Evolutionary conservation across 2,113 vertebrate species (phyloP).

Genomic region (Salvelinus alpinus): DNA sequence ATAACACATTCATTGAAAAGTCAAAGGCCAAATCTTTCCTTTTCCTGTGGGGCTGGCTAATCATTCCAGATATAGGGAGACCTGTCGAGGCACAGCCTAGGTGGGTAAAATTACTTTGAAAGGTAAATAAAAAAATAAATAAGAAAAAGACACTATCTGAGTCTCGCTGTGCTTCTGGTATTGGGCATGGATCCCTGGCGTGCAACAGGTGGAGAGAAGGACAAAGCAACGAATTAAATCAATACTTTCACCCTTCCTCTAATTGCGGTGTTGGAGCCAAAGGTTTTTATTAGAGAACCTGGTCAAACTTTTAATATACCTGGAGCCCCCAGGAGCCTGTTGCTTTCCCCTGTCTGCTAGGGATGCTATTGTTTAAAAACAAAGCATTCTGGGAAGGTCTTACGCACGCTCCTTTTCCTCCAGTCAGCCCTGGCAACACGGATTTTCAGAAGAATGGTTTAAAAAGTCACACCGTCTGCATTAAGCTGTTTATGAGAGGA

Average conservation of each 20-base stretch:
- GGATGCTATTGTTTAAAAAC: slow-evolving; percentile 48
- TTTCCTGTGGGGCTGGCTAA: not conserved
- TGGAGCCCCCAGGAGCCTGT: slow-evolving; percentile 52
- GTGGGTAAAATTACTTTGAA: not conserved
- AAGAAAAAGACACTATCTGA: too few species aligned
- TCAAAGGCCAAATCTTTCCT: too few species aligned
- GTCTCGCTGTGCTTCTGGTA: slow-evolving; percentile 38
- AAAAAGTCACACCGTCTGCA: slow-evolving; percentile 72
- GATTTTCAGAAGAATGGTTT: slow-evolving; percentile 60
- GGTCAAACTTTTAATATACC: slow-evolving; percentile 76
- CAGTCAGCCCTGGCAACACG: slow-evolving; percentile 43
- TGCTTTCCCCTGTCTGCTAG: slow-evolving; percentile 33
- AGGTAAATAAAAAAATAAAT: slow-evolving; percentile 10
- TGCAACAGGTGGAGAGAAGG: slow-evolving; percentile 61
- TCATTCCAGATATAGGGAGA: not conserved
- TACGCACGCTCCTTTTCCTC: slow-evolving; percentile 22
- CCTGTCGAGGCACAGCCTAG: not conserved
- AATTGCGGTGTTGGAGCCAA: slow-evolving; percentile 69
- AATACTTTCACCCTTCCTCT: slow-evolving; percentile 65
- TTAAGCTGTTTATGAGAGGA: slow-evolving; percentile 78
- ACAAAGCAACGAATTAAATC: slow-evolving; percentile 72
- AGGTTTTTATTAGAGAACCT: slow-evolving; percentile 64
- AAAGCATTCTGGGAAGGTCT: slow-evolving; percentile 45
- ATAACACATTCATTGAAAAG: too few species aligned
- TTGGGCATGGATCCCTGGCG: slow-evolving; percentile 49